phyloP scores from a whole-genome alignment of 2,113 vertebrate species.

The Thermophis baileyi region DNA sequence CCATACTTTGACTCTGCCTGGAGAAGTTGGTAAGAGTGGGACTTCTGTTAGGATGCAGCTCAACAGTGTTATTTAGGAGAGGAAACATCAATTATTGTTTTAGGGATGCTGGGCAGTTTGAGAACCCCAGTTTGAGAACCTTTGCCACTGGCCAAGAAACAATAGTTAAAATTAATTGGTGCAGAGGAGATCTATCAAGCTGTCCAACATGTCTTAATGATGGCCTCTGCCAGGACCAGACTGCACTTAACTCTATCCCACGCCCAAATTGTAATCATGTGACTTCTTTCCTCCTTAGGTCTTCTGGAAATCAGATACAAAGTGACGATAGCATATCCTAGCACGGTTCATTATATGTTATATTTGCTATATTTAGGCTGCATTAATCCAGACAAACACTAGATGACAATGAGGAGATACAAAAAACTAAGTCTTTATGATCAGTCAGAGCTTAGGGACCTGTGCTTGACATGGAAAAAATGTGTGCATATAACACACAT shows the following conservation, averaged over 20 bases:
- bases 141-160: neutral
- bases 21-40: neutral
- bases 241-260: neutral
- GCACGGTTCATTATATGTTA: neutral
- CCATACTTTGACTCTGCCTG: neutral
- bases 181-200: neutral
- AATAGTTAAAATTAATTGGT: neutral
- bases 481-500: neutral
- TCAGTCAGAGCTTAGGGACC: neutral
- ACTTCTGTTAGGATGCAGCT: neutral
- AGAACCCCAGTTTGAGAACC: neutral
- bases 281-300: neutral
- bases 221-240: neutral
- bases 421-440: neutral
- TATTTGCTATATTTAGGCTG: neutral
- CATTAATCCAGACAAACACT: neutral
- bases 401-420: neutral
- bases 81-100: neutral
- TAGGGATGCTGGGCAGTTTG: neutral
- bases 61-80: neutral
- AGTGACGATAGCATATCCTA: neutral
- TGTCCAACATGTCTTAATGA: neutral
- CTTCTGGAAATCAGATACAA: neutral
- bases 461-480: neutral
- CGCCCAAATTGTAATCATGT: neutral